Percentiles rank a stretch among this genome's conserved stretches.
Conservation (phyloP, 2,113 vertebrate species). For the Grammomys surdaster region DNA sequence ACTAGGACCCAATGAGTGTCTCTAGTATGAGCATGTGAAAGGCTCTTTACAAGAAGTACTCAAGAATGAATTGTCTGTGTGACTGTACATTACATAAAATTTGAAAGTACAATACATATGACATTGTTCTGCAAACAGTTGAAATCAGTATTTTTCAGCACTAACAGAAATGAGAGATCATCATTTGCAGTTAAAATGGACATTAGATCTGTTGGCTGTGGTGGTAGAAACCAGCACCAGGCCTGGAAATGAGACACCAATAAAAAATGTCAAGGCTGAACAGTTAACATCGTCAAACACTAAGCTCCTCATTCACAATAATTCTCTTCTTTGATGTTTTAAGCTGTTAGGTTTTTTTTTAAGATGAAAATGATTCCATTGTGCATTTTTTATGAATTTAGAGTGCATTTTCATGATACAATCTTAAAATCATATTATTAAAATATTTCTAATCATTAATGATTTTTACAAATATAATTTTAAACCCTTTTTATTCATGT, state of each 20-base stretch:
- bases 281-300: slow-evolving; percentile 3
- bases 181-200: slow-evolving; percentile 50
- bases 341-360: background rate
- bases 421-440: slow-evolving; percentile 39
- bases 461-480: slow-evolving; percentile 6
- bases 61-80: slow-evolving; percentile 41
- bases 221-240: slow-evolving; percentile 29
- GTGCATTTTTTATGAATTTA: background rate
- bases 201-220: slow-evolving; percentile 33
- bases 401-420: background rate
- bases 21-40: background rate
- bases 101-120: background rate
- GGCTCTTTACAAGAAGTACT: background rate
- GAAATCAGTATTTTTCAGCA: slow-evolving; percentile 33
- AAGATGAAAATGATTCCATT: background rate
- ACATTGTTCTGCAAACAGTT: background rate
- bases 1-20: background rate
- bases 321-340: slow-evolving; percentile 62
- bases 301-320: background rate
- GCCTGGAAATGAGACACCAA: slow-evolving; percentile 37
- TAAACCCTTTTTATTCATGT: background rate
- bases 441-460: slow-evolving; percentile 27
- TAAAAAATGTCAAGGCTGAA: slow-evolving; percentile 47
- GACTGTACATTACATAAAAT: background rate
- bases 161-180: slow-evolving; percentile 25